Evolutionary conservation across 1,140 invertebrate genomes (phyloP).

Genomic region (Armadillidium nasatum): DNA sequence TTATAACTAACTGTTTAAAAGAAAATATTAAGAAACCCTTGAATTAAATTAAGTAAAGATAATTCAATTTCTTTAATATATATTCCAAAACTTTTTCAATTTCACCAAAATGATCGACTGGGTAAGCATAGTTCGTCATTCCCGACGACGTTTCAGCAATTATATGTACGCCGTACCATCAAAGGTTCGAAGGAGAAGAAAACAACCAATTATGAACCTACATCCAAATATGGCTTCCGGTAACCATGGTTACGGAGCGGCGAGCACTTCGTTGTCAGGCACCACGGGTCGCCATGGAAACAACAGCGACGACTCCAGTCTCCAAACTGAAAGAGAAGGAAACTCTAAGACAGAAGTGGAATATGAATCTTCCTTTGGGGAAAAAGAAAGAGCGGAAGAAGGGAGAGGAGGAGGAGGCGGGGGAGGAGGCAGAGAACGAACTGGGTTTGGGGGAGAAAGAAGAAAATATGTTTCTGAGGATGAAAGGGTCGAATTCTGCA

Average conservation of each 20-base stretch:
- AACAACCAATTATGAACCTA: conserved; percentile 31
- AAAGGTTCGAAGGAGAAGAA: conserved; percentile 57
- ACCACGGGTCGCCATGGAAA: not conserved
- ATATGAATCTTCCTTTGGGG: too few species aligned
- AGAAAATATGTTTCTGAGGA: not conserved
- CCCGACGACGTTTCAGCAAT: conserved; percentile 64
- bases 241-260: not conserved
- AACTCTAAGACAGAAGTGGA: conserved; percentile 5
- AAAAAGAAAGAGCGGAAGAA: not conserved
- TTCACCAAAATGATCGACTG: conserved; percentile 64
- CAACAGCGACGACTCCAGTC: not conserved
- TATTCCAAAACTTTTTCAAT: conserved; percentile 1
- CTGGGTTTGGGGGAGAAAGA: not conserved
- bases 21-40: too few species aligned
- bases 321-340: not conserved
- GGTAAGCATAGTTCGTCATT: conserved; percentile 70
- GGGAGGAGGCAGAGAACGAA: not conserved
- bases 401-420: conserved; percentile 2
- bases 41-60: too few species aligned
- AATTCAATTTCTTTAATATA: not conserved
- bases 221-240: not conserved
- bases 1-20: too few species aligned
- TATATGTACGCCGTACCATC: conserved; percentile 63
- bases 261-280: not conserved
- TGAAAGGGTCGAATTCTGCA: not conserved